Percentiles rank a stretch among this genome's conserved stretches.
phyloP scores from a whole-genome alignment of 2,113 vertebrate genomes.

The Callospermophilus lateralis region DNA sequence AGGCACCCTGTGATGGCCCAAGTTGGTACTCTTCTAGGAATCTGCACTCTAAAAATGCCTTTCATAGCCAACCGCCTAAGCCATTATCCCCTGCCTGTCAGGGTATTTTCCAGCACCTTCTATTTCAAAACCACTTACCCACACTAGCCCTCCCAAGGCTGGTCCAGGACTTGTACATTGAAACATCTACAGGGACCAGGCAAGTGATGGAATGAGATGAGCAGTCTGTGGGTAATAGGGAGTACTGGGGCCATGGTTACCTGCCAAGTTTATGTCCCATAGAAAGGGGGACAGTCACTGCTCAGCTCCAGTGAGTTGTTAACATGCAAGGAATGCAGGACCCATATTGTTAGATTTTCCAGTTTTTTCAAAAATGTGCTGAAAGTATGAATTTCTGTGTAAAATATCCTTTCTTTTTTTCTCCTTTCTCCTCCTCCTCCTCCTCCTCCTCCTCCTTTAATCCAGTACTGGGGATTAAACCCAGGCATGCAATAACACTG shows the following conservation, averaged over 20 bases:
- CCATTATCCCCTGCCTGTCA: not conserved
- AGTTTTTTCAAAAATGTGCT: constrained; percentile 19
- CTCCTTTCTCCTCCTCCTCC: no score
- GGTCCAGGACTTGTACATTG: not conserved
- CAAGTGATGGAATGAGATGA: not conserved
- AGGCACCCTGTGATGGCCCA: not conserved
- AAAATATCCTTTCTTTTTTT: not conserved
- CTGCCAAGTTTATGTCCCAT: not conserved
- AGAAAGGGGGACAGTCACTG: not conserved
- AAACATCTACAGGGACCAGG: not conserved
- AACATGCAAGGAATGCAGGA: not conserved
- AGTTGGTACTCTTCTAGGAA: not conserved
- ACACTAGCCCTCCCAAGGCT: not conserved
- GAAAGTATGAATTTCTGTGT: not conserved
- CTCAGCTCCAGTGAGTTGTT: not conserved
- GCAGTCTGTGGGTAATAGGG: no score
- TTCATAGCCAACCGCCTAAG: not conserved
- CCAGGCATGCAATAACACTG: not conserved
- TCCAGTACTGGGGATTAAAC: not conserved
- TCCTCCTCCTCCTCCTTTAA: no score
- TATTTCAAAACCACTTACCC: not conserved
- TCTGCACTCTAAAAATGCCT: not conserved
- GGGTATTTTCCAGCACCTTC: not conserved
- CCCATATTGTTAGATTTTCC: not conserved
- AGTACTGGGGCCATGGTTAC: not conserved